Evolutionary conservation across 2,797 vertebrate genomes (phyloP).

Genomic region (Spea hammondii): DNA sequence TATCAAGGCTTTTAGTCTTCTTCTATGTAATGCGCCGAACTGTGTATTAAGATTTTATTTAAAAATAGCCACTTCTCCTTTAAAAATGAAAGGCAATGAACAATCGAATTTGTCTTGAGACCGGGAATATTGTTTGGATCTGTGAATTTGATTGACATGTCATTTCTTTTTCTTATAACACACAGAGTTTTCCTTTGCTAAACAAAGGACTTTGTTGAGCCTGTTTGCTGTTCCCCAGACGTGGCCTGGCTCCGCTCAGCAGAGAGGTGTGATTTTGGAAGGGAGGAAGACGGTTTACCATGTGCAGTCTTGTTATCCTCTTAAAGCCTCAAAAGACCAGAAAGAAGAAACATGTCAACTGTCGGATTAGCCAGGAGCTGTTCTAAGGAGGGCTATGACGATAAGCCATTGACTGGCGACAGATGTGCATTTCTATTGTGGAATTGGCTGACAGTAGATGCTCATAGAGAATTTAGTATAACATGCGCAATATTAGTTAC

Average conservation of each 20-base stretch:
- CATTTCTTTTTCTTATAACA: slow-evolving; percentile 4
- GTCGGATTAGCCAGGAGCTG: slow-evolving; percentile 31
- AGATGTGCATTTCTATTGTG: background rate
- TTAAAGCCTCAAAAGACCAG: slow-evolving; percentile 27
- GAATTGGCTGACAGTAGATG: background rate
- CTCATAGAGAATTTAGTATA: background rate
- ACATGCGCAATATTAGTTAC: background rate
- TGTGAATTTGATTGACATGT: slow-evolving; percentile 1
- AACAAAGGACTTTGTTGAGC: slow-evolving; percentile 14
- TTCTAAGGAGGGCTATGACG: background rate
- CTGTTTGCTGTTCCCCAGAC: slow-evolving; percentile 20
- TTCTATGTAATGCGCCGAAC: too few relatives aligned
- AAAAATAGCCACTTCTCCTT: too few relatives aligned
- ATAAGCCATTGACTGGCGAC: slow-evolving; percentile 2
- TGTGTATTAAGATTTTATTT: too few relatives aligned
- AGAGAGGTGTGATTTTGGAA: slow-evolving; percentile 26
- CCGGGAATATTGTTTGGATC: too few relatives aligned
- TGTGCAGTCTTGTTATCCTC: slow-evolving; percentile 40
- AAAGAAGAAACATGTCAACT: slow-evolving; percentile 34
- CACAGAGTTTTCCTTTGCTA: background rate
- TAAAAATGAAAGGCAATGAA: too few relatives aligned
- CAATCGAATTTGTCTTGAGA: too few relatives aligned
- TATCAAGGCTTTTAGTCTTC: too few relatives aligned
- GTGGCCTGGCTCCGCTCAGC: slow-evolving; percentile 12
- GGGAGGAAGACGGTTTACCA: slow-evolving; percentile 15